Percentiles rank a stretch among this genome's conserved stretches.
phyloP scores from a whole-genome alignment of 2,888 invertebrate genomes.

The Ichneumoninae sp. region DNA sequence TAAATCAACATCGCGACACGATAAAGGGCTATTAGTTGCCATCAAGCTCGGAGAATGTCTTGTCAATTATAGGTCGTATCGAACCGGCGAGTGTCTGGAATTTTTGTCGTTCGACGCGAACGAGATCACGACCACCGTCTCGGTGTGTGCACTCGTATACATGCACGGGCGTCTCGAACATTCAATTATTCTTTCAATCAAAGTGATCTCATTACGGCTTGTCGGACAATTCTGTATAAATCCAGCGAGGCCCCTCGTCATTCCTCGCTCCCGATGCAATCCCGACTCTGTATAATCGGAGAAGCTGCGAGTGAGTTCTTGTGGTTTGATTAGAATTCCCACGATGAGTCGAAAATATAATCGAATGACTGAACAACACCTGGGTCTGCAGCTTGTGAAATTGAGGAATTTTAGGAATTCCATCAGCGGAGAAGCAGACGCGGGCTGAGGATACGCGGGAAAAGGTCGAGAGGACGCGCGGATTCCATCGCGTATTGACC shows the following conservation, averaged over 20 bases:
- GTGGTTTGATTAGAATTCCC: conserved; percentile 62
- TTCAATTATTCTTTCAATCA: conserved; percentile 62
- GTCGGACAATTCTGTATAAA: conserved; percentile 47
- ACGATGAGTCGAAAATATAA: conserved; percentile 62
- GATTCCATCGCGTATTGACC: conserved; percentile 65
- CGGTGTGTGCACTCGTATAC: background rate
- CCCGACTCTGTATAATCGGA: conserved; percentile 38
- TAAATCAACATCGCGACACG: conserved; percentile 65
- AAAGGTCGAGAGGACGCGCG: conserved; percentile 64
- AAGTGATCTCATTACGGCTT: conserved; percentile 53
- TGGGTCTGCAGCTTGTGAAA: conserved; percentile 4
- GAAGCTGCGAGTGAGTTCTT: conserved; percentile 15
- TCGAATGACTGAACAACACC: conserved; percentile 50
- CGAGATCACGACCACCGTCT: conserved; percentile 11
- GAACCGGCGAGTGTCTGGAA: conserved; percentile 63
- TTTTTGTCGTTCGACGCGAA: conserved; percentile 62
- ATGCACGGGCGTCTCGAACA: conserved; percentile 25
- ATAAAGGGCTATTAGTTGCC: conserved; percentile 67
- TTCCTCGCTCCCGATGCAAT: conserved; percentile 45
- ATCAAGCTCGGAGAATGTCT: conserved; percentile 65
- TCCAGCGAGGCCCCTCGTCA: background rate
- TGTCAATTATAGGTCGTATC: conserved; percentile 65
- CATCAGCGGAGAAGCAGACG: conserved; percentile 15
- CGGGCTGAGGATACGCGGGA: conserved; percentile 37
- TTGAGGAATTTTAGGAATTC: conserved; percentile 50